These are phyloP conservation scores for Drosophila triauraria DNA, from an alignment of 1,140 invertebrate genomes.

Conservation along the genomic window DNA sequence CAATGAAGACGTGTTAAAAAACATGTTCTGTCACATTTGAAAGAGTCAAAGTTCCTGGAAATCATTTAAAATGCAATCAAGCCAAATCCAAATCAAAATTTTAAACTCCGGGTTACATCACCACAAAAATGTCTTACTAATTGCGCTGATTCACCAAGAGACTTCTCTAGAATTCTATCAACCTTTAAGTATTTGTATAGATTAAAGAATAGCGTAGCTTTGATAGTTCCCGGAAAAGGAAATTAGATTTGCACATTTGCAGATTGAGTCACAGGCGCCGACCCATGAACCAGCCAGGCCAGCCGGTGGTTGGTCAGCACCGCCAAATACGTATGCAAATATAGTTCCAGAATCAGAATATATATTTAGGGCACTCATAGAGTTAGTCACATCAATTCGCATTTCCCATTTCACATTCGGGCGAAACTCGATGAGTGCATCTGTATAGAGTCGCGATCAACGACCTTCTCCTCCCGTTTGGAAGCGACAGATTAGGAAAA, in stretches of 20 bases:
- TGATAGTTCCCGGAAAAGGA: constrained; percentile 36
- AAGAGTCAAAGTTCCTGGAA: background rate
- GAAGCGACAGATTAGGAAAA: constrained; percentile 20
- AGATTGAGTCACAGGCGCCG: constrained; percentile 38
- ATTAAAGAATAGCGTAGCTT: constrained; percentile 11
- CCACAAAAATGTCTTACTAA: constrained; percentile 12
- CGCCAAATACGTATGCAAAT: constrained; percentile 13
- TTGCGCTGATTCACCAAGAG: constrained; percentile 7
- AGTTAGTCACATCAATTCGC: constrained; percentile 31
- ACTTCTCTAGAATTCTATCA: constrained; percentile 18
- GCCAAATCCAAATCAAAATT: background rate
- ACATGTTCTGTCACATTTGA: no score
- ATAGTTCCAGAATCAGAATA: background rate
- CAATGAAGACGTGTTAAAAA: background rate
- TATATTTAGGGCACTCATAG: background rate
- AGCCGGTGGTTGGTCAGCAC: background rate
- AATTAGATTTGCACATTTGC: constrained; percentile 29
- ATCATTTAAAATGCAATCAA: background rate
- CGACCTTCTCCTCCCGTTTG: constrained; percentile 12
- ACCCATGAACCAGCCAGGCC: constrained; percentile 36
- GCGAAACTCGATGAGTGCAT: constrained; percentile 35
- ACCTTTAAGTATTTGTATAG: constrained; percentile 20
- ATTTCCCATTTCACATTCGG: constrained; percentile 25
- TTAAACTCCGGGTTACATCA: background rate
- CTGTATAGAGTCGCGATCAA: constrained; percentile 24